Percentiles rank a stretch among this genome's conserved stretches.
phyloP scores from a whole-genome alignment of 2,888 invertebrate genomes.

The Watsonalla binaria region DNA sequence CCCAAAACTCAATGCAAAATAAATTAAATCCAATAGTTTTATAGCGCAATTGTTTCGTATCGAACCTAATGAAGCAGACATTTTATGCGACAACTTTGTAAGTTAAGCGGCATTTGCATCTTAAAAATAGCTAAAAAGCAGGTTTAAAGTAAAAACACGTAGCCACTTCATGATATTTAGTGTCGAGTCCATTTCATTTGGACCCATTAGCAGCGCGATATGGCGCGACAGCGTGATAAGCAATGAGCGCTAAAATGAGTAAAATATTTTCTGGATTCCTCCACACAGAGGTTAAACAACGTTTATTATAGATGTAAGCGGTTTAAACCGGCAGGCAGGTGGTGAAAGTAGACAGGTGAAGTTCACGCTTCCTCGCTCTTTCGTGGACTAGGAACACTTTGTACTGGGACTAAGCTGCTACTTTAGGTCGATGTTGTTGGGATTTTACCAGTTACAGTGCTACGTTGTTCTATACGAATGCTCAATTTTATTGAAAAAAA shows the following conservation, averaged over 20 bases:
- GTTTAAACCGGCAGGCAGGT: slow-evolving; percentile 43
- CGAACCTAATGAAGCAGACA: too few relatives aligned
- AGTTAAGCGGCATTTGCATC: background rate
- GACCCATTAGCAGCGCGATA: slow-evolving; percentile 42
- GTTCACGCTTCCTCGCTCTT: slow-evolving; percentile 19
- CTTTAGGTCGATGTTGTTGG: background rate
- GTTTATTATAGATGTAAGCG: slow-evolving; percentile 52
- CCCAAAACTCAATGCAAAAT: too few relatives aligned
- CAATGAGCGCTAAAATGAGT: slow-evolving; percentile 37
- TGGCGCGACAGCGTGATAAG: slow-evolving; percentile 40
- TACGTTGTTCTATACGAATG: too few relatives aligned
- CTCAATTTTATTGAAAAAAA: too few relatives aligned
- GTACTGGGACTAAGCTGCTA: background rate
- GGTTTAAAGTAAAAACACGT: slow-evolving; percentile 6
- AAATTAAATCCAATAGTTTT: too few relatives aligned
- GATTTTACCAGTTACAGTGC: too few relatives aligned
- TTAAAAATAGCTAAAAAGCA: slow-evolving; percentile 4
- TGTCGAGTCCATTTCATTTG: slow-evolving; percentile 38
- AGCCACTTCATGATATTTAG: slow-evolving; percentile 20
- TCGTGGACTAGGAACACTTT: background rate
- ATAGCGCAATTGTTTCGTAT: too few relatives aligned
- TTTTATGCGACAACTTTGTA: background rate
- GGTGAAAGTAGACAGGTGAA: slow-evolving; percentile 53
- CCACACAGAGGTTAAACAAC: slow-evolving; percentile 36
- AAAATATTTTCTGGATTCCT: slow-evolving; percentile 44